These are phyloP conservation scores for Trichopoda pennipes DNA, from an alignment of 2,888 invertebrate genomes.

Conservation along the genomic window DNA sequence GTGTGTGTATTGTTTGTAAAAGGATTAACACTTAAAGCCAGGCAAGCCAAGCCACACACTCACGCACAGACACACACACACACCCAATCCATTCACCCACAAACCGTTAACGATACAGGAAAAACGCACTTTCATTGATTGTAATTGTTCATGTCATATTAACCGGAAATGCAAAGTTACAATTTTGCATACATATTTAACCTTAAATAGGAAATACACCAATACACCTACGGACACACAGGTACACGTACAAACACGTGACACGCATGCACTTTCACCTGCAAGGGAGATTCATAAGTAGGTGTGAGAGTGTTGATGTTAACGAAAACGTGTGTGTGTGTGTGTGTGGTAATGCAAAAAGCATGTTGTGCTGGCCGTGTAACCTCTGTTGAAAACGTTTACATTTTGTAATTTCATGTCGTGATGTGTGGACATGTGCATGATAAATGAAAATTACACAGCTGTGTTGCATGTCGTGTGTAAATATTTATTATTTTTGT, in stretches of 20 bases:
- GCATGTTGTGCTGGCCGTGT: conserved; percentile 16
- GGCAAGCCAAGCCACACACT: not conserved
- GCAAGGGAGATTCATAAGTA: not conserved
- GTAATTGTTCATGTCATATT: conserved; percentile 54
- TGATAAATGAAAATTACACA: not conserved
- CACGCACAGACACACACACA: not conserved
- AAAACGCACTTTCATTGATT: conserved; percentile 15
- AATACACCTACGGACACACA: not conserved
- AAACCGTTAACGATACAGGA: not conserved
- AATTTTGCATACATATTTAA: conserved; percentile 22
- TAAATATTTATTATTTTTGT: not conserved
- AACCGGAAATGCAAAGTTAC: conserved; percentile 51
- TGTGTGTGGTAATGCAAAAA: no score
- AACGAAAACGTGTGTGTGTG: conserved; percentile 13
- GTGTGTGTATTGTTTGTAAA: not conserved
- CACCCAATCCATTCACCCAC: not conserved
- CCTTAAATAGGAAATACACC: not conserved
- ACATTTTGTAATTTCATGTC: not conserved
- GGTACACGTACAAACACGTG: not conserved
- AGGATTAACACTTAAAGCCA: conserved; percentile 23
- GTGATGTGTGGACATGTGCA: not conserved
- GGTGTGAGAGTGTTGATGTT: conserved; percentile 6
- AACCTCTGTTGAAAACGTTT: conserved; percentile 15
- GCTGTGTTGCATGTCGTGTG: conserved; percentile 23
- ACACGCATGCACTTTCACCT: not conserved